Percentiles rank a stretch among this genome's conserved stretches.
phyloP scores from a whole-genome alignment of 2,113 vertebrate species.

The Cyprichromis sp. region DNA sequence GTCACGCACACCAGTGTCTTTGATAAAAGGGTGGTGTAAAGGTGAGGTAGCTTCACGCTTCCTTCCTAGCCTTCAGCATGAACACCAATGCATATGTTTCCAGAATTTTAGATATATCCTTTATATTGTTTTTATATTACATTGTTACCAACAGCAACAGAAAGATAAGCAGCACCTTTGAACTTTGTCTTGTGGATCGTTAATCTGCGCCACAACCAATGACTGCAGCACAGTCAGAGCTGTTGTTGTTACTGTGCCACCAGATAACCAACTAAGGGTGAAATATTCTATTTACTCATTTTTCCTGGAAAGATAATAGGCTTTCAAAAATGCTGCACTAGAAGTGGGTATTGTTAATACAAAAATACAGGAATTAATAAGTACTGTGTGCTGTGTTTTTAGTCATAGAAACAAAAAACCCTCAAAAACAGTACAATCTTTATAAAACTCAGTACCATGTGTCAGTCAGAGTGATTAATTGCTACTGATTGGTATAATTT shows the following conservation, averaged over 20 bases:
- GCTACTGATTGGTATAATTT: conserved; percentile 20
- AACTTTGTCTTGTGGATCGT: neutral
- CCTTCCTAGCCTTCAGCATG: neutral
- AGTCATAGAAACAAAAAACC: neutral
- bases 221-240: neutral
- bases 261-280: neutral
- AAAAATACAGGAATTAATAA: neutral
- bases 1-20: neutral
- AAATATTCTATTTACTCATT: neutral
- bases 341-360: neutral
- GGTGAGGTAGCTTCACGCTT: neutral
- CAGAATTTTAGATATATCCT: neutral
- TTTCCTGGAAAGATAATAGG: neutral
- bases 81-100: neutral
- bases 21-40: neutral
- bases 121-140: neutral
- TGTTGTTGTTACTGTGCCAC: neutral
- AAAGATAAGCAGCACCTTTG: neutral
- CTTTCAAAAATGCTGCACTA: neutral
- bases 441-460: neutral
- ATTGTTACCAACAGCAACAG: neutral
- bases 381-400: neutral
- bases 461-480: conserved; percentile 5
- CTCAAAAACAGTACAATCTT: neutral
- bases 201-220: neutral